phyloP scores from a whole-genome alignment of 2,888 invertebrate genomes.

The Mylabris sibirica region DNA sequence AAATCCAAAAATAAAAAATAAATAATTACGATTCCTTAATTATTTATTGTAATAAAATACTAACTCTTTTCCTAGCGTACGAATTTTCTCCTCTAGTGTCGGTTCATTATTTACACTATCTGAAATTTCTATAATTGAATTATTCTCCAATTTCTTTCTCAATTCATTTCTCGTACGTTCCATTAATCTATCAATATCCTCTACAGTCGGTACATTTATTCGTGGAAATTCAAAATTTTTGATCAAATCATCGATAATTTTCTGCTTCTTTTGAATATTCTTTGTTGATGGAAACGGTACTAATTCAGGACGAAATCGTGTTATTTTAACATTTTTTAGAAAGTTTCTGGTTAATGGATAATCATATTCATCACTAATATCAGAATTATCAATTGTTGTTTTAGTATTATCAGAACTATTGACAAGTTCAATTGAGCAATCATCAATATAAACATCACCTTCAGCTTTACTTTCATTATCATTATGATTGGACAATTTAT shows the following conservation, averaged over 20 bases:
- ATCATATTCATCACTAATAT: neutral
- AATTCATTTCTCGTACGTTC: constrained; percentile 19
- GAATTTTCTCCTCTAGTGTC: constrained; percentile 25
- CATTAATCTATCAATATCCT: neutral
- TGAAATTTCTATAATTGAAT: constrained; percentile 16
- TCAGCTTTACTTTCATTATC: neutral
- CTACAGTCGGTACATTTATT: neutral
- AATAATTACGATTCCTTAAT: neutral
- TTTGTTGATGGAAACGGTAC: neutral
- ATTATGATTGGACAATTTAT: neutral
- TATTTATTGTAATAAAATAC: neutral
- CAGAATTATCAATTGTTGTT: neutral
- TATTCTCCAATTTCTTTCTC: constrained; percentile 22
- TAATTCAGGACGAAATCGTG: neutral
- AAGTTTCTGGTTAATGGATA: neutral
- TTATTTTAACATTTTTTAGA: neutral
- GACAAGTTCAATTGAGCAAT: neutral
- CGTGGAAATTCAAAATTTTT: neutral
- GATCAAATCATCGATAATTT: neutral
- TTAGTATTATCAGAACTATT: neutral
- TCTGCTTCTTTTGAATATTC: neutral
- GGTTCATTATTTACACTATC: constrained; percentile 1
- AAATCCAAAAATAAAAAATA: constrained; percentile 16
- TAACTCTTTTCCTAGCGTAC: constrained; percentile 31
- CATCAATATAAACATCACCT: neutral